Evolutionary conservation across 2,888 invertebrate species (phyloP).

Genomic region (Lamellibrachia satsuma): DNA sequence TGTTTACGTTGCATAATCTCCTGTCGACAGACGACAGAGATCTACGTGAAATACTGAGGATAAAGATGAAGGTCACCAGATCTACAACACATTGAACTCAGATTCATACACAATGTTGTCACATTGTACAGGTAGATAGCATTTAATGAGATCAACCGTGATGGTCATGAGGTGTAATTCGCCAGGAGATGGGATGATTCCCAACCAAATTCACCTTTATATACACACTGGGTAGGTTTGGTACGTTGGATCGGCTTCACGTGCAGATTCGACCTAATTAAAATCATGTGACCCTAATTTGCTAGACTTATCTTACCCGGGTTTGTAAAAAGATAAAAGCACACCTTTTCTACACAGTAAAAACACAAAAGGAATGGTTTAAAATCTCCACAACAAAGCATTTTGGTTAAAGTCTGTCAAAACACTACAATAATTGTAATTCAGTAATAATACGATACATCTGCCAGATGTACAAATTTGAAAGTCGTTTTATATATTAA

Average conservation of each 20-base stretch:
- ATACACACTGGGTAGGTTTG: neutral
- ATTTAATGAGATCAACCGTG: neutral
- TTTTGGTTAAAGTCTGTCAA: constrained; percentile 13
- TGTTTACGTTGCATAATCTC: neutral
- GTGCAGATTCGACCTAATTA: neutral
- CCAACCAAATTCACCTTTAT: neutral
- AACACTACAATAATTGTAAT: constrained; percentile 10
- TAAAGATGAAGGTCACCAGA: neutral
- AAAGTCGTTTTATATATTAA: neutral
- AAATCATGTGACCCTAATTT: neutral
- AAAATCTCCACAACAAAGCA: neutral
- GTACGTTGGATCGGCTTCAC: neutral
- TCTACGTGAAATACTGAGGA: neutral
- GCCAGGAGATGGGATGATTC: neutral
- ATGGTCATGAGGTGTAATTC: neutral
- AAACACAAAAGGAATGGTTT: constrained; percentile 13
- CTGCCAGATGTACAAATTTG: neutral
- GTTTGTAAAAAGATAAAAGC: constrained; percentile 17
- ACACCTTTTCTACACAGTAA: constrained; percentile 14
- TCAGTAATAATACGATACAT: constrained; percentile 7
- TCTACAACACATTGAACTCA: neutral
- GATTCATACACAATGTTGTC: neutral
- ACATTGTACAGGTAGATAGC: neutral
- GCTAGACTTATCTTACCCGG: neutral
- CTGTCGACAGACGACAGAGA: neutral